Base-by-base conservation (phyloP, 1,140 invertebrate genomes). In the Vanessa atalanta region DNA sequence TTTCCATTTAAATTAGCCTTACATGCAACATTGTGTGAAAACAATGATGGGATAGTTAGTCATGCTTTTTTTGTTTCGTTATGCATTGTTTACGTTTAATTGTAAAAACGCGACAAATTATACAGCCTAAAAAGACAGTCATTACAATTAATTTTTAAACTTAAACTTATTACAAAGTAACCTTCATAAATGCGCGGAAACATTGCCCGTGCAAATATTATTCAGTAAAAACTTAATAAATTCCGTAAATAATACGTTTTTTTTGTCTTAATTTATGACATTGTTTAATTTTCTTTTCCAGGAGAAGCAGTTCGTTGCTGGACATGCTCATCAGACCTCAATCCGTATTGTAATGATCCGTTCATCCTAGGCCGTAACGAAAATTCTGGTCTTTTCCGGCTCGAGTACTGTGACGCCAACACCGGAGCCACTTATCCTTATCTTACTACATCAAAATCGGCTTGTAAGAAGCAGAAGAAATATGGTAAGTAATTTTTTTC, bases 291-390 rank as follows among this genome's bases (percentile, higher is more conserved):
- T 66, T 84, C 76, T 82, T 76, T 94, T 93, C 31, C 89, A 96
- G 95, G 94, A 78, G 88, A 89, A 55, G 90, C 94, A 23, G 93
- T 97, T 14, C 94, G 94, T 81, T 97, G 96, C 83, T 97, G 96
- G 96, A 94, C 94, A 2, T 97, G 96, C 80, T 94, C 95, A 0
- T 96, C 95, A 2, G 94, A 96, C 72, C 84, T 94, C 63, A 96
- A 96, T 81, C 93, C 94, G 0, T 91, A 94, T 73, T 97, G 96
- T 86, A 94, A 94, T 4, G 96, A 97, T 83, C 95, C 96, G 12
- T 96, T 96, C 93, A 94, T 96, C 79, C 94, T 94, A 16, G 94
- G 93, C 3, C 87, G 93, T 2, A 80, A 89, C 15, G 89, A 89
- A 64, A 86, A 82, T 82, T 75, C 91, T 79, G 87, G 90, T 57